Percentiles rank a stretch among this genome's conserved stretches.
Conservation (phyloP, 2,113 vertebrate genomes). For the Limanda limanda region DNA sequence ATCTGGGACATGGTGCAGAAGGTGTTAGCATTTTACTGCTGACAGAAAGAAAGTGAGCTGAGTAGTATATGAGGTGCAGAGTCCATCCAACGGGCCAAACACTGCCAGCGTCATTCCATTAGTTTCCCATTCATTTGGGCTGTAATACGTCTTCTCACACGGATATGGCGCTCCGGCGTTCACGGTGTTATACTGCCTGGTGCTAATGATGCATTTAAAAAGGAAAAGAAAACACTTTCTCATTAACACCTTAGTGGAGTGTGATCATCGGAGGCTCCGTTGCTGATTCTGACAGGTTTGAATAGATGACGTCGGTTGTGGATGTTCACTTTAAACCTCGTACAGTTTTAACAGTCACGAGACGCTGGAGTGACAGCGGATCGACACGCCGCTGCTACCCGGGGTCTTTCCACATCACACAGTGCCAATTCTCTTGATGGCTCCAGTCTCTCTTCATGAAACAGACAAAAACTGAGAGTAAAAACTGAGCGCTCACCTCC, state of each 20-base stretch:
- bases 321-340: background rate
- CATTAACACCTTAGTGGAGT: slow-evolving; percentile 9
- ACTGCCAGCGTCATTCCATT: slow-evolving; percentile 57
- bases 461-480: background rate
- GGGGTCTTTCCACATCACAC: slow-evolving; percentile 39
- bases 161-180: slow-evolving; percentile 3
- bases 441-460: slow-evolving; percentile 13
- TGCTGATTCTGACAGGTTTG: slow-evolving; percentile 24
- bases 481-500: slow-evolving; percentile 53
- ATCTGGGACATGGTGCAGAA: slow-evolving; percentile 75
- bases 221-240: slow-evolving; percentile 20
- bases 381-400: background rate
- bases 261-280: slow-evolving; percentile 18
- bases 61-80: slow-evolving; percentile 57
- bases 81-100: slow-evolving; percentile 33
- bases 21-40: slow-evolving; percentile 74
- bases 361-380: background rate
- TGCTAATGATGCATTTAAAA: slow-evolving; percentile 52
- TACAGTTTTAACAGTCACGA: background rate
- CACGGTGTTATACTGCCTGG: background rate
- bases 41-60: slow-evolving; percentile 64
- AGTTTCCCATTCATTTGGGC: slow-evolving; percentile 57
- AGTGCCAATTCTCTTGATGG: slow-evolving; percentile 16
- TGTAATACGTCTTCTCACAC: background rate
- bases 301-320: background rate